phyloP scores from a whole-genome alignment of 2,888 invertebrate genomes.

The Meteorus colon region DNA sequence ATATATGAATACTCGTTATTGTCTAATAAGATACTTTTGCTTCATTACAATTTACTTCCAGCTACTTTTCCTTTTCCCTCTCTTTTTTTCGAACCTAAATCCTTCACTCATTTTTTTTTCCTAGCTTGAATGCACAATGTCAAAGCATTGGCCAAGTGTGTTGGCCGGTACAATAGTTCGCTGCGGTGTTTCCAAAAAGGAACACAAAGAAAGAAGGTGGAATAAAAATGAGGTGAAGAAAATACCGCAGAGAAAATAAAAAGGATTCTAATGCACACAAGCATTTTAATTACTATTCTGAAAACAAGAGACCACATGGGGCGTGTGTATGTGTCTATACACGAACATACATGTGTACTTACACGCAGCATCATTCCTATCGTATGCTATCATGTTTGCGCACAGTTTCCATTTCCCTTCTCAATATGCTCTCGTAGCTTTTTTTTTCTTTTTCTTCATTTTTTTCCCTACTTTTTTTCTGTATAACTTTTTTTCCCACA shows the following conservation, averaged over 20 bases:
- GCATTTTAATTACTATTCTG: slow-evolving; percentile 46
- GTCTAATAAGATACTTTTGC: neutral
- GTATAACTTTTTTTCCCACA: neutral
- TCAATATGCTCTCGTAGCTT: slow-evolving; percentile 31
- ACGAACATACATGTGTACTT: neutral
- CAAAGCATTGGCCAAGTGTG: neutral
- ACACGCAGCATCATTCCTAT: slow-evolving; percentile 13
- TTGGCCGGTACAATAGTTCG: neutral
- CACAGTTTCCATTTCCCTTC: slow-evolving; percentile 23
- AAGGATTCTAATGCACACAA: slow-evolving; percentile 31
- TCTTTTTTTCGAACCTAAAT: neutral
- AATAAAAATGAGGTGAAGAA: slow-evolving; percentile 4
- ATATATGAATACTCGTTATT: neutral
- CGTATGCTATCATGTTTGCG: slow-evolving; percentile 14
- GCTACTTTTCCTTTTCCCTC: neutral
- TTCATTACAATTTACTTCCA: neutral
- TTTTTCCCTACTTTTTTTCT: slow-evolving; percentile 17
- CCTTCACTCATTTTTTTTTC: neutral
- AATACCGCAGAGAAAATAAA: slow-evolving; percentile 17
- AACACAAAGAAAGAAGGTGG: neutral
- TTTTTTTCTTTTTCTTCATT: slow-evolving; percentile 38
- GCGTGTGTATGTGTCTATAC: neutral
- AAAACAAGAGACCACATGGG: slow-evolving; percentile 30
- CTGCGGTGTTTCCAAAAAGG: neutral
- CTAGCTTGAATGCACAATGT: neutral